Conservation (phyloP, 2,888 invertebrate species). For the Yponomeuta malinellus region DNA sequence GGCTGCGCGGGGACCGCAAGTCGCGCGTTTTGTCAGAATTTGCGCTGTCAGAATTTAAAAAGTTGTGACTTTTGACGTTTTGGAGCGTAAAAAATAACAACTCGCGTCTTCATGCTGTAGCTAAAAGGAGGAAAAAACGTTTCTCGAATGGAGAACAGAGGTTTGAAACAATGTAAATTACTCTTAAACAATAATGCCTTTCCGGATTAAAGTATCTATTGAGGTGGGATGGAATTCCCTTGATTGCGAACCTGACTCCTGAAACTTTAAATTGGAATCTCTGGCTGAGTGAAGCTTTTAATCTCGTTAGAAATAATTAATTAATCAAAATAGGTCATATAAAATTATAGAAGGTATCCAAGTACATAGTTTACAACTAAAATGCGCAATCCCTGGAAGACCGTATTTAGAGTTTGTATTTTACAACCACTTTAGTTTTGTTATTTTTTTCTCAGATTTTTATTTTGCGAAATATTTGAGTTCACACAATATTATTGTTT, state of each 20-base stretch:
- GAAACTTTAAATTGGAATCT: not conserved
- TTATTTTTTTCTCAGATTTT: no score
- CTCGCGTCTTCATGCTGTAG: no score
- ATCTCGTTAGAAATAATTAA: not conserved
- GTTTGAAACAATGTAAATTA: not conserved
- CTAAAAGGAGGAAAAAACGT: no score
- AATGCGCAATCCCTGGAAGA: not conserved
- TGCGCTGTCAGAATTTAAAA: no score
- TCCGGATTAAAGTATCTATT: not conserved
- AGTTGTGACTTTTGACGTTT: no score
- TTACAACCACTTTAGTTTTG: not conserved
- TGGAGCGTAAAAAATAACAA: no score
- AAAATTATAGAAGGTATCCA: not conserved
- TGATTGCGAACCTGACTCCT: not conserved
- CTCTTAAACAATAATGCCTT: not conserved
- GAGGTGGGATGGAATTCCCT: not conserved
- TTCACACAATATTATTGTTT: no score
- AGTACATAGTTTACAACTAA: not conserved
- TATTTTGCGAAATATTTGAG: no score
- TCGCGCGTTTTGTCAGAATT: no score
- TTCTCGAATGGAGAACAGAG: no score
- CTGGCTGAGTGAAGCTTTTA: not conserved
- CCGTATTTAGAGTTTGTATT: not conserved
- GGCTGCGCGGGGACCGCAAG: no score
- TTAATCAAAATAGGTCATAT: not conserved